Evolutionary conservation across 2,797 vertebrate species (phyloP).

Genomic region (Enteromius anoplus): DNA sequence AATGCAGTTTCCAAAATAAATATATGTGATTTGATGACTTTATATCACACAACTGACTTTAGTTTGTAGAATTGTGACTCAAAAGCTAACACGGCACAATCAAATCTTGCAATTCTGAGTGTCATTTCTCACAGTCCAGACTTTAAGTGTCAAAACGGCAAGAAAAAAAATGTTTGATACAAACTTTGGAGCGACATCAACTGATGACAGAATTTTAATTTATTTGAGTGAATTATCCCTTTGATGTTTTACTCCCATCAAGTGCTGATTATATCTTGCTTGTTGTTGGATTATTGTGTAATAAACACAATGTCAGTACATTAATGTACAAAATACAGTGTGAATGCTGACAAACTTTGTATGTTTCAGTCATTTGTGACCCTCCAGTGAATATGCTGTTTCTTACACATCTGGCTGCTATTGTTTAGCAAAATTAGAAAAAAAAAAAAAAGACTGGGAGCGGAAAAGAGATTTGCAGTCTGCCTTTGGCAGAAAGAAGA

Average conservation of each 20-base stretch:
- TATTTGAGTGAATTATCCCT: neutral
- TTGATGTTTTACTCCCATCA: neutral
- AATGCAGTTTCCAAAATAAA: no score
- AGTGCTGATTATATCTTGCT: neutral
- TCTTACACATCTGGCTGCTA: constrained; percentile 54
- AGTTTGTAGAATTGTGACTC: neutral
- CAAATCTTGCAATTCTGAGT: neutral
- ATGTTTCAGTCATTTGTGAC: neutral
- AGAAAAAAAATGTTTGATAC: no score
- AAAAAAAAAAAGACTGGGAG: constrained; percentile 28
- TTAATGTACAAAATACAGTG: neutral
- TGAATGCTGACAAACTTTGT: neutral
- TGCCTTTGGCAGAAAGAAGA: constrained; percentile 32
- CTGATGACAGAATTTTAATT: neutral
- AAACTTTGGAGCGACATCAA: neutral
- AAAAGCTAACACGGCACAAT: neutral
- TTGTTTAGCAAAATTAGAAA: constrained; percentile 34
- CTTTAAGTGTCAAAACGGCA: no score
- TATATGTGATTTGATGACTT: neutral
- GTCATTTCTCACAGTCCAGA: no score
- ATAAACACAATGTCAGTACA: neutral
- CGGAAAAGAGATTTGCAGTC: constrained; percentile 20
- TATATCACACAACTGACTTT: neutral
- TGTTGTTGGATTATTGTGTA: neutral
- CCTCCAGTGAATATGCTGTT: constrained; percentile 17